These are phyloP conservation scores for Picus viridis DNA, from an alignment of 2,797 vertebrate species.

Conservation along the genomic window DNA sequence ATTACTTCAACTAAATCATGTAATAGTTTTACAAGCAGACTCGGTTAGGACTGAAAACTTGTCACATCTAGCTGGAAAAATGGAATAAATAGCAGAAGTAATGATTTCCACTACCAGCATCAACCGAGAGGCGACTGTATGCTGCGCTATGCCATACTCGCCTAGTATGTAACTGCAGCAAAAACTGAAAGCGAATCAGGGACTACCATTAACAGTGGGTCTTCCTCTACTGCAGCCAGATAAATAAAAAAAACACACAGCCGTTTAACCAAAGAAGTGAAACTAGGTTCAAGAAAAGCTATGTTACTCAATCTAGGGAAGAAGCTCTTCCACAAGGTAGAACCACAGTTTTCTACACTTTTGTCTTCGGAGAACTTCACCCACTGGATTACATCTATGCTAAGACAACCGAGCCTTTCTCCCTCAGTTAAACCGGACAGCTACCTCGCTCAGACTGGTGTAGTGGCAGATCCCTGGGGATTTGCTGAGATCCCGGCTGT, in stretches of 20 bases:
- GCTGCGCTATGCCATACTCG: neutral
- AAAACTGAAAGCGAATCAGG: neutral
- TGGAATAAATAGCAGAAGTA: neutral
- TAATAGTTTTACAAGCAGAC: slow-evolving; percentile 38
- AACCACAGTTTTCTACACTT: neutral
- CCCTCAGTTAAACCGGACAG: neutral
- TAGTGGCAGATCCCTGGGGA: neutral
- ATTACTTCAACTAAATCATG: slow-evolving; percentile 41
- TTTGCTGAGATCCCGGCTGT: neutral
- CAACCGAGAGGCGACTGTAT: accelerated
- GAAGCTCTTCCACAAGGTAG: neutral
- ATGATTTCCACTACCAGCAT: neutral
- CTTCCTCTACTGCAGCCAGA: neutral
- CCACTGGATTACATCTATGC: neutral
- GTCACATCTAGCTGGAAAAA: neutral
- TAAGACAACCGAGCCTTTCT: neutral
- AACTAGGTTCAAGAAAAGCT: neutral
- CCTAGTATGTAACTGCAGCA: accelerated
- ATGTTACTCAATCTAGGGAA: neutral
- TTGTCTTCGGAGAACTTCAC: neutral
- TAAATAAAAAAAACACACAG: neutral
- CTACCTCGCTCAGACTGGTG: neutral
- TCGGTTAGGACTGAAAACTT: neutral
- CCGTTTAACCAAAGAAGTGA: neutral
- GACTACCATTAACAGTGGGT: accelerated